Conservation (phyloP, 1,140 invertebrate species). For the Musca vetustissima region DNA sequence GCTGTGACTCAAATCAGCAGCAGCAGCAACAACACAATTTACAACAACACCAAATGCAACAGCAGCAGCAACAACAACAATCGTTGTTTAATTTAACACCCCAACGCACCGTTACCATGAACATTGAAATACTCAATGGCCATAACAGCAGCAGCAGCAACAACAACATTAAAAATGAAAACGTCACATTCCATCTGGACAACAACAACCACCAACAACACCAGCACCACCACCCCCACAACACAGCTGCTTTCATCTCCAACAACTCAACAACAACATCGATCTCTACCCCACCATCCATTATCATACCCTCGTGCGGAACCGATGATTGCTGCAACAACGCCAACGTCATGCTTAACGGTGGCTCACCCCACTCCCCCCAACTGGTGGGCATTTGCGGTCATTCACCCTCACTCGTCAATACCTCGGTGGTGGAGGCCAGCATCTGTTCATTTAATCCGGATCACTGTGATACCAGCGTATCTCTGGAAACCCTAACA, state of each 20-base stretch:
- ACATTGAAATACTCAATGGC: conserved; percentile 50
- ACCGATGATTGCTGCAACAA: neutral
- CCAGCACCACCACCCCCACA: conserved; percentile 30
- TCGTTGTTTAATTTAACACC: conserved; percentile 31
- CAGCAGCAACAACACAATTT: too few relatives aligned
- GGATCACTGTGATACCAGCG: conserved; percentile 40
- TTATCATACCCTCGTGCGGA: conserved; percentile 30
- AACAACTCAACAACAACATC: neutral
- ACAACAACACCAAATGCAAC: neutral
- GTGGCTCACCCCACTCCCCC: conserved; percentile 40
- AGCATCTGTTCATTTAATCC: conserved; percentile 29
- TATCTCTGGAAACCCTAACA: conserved; percentile 25
- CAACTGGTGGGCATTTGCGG: conserved; percentile 38
- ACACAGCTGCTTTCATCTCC: neutral
- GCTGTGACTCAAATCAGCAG: too few relatives aligned
- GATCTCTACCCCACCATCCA: conserved; percentile 37
- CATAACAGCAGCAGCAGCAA: conserved; percentile 19
- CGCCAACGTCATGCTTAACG: neutral
- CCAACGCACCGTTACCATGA: conserved; percentile 49
- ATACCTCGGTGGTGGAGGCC: conserved; percentile 11
- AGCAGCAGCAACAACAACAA: neutral
- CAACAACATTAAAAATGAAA: conserved; percentile 38
- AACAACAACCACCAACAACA: conserved; percentile 40
- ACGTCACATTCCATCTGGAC: conserved; percentile 25
- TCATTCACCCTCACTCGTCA: conserved; percentile 35